Base-by-base conservation (phyloP, 2,113 vertebrate species). In the Cygnus atratus region DNA sequence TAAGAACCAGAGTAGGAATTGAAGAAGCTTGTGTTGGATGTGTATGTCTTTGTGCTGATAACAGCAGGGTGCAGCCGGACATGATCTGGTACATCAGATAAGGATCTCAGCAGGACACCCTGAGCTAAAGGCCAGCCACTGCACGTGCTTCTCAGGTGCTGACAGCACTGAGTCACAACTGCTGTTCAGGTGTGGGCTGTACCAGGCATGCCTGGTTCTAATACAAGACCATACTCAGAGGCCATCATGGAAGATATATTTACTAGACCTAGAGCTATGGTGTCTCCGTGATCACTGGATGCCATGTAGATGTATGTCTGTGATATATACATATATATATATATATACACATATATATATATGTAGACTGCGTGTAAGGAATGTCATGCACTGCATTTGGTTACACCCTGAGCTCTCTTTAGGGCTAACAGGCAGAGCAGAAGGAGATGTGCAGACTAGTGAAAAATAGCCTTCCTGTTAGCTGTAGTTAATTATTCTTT, bases 121-220 rank as follows among this genome's bases (percentile, higher is more conserved):
- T 0, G 5, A 78, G 65, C 76, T 61, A 58, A 76, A 65, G 43
- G 58, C 62, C 58, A 58, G 1, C 48, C 3, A 5, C 35, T 88
- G 37, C 8, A 4, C 0, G 0, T 71, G 83, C n/a, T 77, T 71
- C 55, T 43, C 0, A 0, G 52, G 25, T 31, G n/a, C 3, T 50
- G 83, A 50, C 41, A 50, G 41, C 17, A 20, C 46, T 0, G 3
- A 33, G n/a, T 80, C 46, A 31, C 52, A 71, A 66, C 66, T 66
- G 15, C 66, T 84, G 2, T 10, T 84, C 52, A 54, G 22, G 26
- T 80, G 44, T 80, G 58, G 13, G 6, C 26, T 85, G 15, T 92
- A 48, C 44, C 48, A 61, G 58, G 10, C 29, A 43, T 29, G 5
- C 1, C 2, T 2, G 1, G 2, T 11, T 96, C 22, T 66, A 79